phyloP scores from a whole-genome alignment of 1,140 invertebrate genomes.

The Doryteuthis pealeii region DNA sequence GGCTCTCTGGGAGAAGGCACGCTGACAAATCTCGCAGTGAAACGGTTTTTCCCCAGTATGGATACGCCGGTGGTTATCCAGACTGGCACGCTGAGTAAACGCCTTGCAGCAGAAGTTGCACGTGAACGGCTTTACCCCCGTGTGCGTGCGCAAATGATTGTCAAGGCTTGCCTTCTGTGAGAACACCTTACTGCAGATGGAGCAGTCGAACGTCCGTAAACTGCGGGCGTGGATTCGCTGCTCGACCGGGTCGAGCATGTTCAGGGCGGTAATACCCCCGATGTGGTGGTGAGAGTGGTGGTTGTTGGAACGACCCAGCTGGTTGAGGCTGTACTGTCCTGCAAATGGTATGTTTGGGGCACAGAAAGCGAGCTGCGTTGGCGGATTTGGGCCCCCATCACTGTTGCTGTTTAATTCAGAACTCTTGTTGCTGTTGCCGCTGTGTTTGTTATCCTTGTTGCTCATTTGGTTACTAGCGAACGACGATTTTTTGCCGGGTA shows the following conservation, averaged over 20 bases:
- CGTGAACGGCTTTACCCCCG: slow-evolving; percentile 14
- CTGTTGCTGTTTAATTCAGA: too few relatives aligned
- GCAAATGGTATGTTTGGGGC: too few relatives aligned
- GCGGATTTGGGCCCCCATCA: too few relatives aligned
- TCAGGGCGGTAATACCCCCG: neutral
- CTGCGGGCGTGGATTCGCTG: neutral
- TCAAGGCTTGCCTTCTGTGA: neutral
- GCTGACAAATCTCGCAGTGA: slow-evolving; percentile 17
- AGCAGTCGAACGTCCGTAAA: slow-evolving; percentile 11
- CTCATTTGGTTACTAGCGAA: too few relatives aligned
- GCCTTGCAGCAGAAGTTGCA: slow-evolving; percentile 18
- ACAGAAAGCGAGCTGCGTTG: too few relatives aligned
- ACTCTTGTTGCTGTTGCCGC: too few relatives aligned
- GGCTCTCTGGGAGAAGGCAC: slow-evolving; percentile 12
- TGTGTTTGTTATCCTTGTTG: too few relatives aligned
- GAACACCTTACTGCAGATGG: slow-evolving; percentile 17
- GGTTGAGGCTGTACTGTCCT: too few relatives aligned
- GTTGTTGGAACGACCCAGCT: too few relatives aligned
- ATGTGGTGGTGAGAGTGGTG: too few relatives aligned
- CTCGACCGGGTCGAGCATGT: neutral
- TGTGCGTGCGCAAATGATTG: slow-evolving; percentile 20
- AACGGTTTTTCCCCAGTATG: slow-evolving; percentile 12
- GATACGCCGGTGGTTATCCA: slow-evolving; percentile 10
- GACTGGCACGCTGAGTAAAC: slow-evolving; percentile 9
- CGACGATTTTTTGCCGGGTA: too few relatives aligned